Conservation (phyloP, 2,797 vertebrate species). For the Garrulus glandarius region DNA sequence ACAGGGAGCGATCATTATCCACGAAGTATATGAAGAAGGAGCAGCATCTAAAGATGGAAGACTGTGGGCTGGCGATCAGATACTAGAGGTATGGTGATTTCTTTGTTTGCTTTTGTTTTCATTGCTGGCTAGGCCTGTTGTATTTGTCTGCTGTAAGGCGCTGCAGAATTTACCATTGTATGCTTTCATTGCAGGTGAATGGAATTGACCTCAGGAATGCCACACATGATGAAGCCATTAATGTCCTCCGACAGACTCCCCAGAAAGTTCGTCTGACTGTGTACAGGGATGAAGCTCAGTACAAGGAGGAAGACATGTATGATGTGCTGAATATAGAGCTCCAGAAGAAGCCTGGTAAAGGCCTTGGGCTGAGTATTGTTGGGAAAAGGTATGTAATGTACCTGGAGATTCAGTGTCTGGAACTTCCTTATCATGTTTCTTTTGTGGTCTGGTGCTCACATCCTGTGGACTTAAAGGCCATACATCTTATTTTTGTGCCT, state of each 20-base stretch:
- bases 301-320: conserved; percentile 95
- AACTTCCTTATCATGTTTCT: neutral
- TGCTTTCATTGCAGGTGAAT: conserved; percentile 82
- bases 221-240: conserved; percentile 95
- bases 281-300: conserved; percentile 93
- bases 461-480: neutral
- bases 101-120: neutral
- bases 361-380: conserved; percentile 95
- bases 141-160: neutral
- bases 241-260: conserved; percentile 94
- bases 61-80: conserved; percentile 97
- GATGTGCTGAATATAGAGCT: conserved; percentile 89
- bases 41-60: conserved; percentile 96
- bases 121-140: neutral
- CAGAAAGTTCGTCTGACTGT: conserved; percentile 87
- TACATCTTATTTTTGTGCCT: neutral
- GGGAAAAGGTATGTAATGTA: conserved; percentile 85
- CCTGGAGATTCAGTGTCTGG: neutral
- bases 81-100: conserved; percentile 85
- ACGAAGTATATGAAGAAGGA: conserved; percentile 97
- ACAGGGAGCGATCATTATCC: conserved; percentile 96
- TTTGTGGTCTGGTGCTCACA: neutral
- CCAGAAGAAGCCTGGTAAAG: conserved; percentile 88
- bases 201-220: conserved; percentile 89
- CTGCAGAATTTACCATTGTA: neutral